Evolutionary conservation across 2,888 invertebrate species (phyloP).

Genomic region (Galeopsomyia nigrocyanea): DNA sequence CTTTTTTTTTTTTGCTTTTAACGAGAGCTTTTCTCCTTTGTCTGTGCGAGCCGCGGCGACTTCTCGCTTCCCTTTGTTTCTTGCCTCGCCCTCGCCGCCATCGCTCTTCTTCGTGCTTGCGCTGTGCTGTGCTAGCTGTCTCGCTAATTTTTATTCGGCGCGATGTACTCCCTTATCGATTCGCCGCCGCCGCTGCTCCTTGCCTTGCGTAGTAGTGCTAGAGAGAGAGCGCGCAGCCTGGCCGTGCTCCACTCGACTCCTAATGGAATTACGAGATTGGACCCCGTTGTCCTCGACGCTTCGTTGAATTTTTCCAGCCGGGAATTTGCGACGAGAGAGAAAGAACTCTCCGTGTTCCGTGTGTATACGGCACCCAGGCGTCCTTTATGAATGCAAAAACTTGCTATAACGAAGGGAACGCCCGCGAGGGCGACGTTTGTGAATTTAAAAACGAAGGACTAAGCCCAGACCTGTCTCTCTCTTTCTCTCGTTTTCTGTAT

Average conservation of each 20-base stretch:
- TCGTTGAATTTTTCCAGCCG: constrained; percentile 45
- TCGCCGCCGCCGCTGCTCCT: background rate
- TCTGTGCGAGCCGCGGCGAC: constrained; percentile 14
- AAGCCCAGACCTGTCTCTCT: background rate
- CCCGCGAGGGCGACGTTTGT: constrained; percentile 24
- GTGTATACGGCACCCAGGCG: background rate
- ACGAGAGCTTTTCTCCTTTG: background rate
- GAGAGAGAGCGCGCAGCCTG: no score
- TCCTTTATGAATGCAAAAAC: constrained; percentile 47
- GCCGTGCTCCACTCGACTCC: background rate
- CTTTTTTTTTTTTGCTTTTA: no score
- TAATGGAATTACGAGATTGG: constrained; percentile 48
- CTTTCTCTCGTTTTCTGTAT: no score
- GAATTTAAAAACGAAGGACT: constrained; percentile 43
- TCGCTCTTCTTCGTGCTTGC: constrained; percentile 13
- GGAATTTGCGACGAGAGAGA: constrained; percentile 27
- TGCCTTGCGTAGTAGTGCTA: no score
- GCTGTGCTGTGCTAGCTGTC: constrained; percentile 3
- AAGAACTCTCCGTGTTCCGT: background rate
- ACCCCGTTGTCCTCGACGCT: constrained; percentile 26
- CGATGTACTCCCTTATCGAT: constrained; percentile 42
- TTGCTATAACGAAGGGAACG: constrained; percentile 45
- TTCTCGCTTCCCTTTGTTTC: constrained; percentile 43
- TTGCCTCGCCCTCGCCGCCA: constrained; percentile 20
- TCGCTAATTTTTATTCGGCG: constrained; percentile 46